A percentile compares a stretch with the other conserved stretches of the same genome.
Conservation (phyloP, 2,888 invertebrate species). For the Geotrupes spiniger region DNA sequence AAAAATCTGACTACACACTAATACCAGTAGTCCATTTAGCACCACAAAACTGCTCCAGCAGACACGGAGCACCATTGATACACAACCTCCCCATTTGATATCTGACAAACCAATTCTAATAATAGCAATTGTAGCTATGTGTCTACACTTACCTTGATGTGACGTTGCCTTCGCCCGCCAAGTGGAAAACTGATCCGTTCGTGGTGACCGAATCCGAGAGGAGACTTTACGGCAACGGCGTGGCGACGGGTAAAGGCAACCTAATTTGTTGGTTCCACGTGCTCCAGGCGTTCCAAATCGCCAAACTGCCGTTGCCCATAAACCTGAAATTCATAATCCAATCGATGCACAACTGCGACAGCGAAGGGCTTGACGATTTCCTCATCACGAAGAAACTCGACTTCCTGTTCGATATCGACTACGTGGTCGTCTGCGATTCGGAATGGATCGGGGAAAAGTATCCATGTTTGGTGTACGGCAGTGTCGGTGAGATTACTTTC, state of each 20-base stretch:
- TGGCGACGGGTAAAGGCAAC: constrained; percentile 49
- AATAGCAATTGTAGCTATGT: constrained; percentile 41
- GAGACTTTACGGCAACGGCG: constrained; percentile 47
- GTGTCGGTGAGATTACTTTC: constrained; percentile 43
- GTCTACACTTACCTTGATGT: constrained; percentile 50
- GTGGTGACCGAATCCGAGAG: constrained; percentile 41
- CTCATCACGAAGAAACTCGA: constrained; percentile 40
- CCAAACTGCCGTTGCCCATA: constrained; percentile 45
- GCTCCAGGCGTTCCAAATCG: constrained; percentile 43
- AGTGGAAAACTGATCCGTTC: constrained; percentile 50
- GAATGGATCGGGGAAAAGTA: constrained; percentile 50
- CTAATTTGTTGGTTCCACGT: constrained; percentile 50
- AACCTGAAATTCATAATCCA: constrained; percentile 51
- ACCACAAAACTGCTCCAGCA: no score
- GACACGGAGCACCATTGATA: no score
- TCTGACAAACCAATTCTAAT: no score
- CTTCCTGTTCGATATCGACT: constrained; percentile 46
- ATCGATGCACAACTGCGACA: constrained; percentile 47
- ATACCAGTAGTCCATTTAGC: no score
- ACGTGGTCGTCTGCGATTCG: constrained; percentile 46
- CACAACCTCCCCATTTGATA: no score
- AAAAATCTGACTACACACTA: no score
- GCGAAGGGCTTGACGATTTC: constrained; percentile 45
- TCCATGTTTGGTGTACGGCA: constrained; percentile 51
- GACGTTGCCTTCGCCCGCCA: constrained; percentile 37